Evolutionary conservation across 2,113 vertebrate species (phyloP).

Genomic region (Vulpes ferrilata): DNA sequence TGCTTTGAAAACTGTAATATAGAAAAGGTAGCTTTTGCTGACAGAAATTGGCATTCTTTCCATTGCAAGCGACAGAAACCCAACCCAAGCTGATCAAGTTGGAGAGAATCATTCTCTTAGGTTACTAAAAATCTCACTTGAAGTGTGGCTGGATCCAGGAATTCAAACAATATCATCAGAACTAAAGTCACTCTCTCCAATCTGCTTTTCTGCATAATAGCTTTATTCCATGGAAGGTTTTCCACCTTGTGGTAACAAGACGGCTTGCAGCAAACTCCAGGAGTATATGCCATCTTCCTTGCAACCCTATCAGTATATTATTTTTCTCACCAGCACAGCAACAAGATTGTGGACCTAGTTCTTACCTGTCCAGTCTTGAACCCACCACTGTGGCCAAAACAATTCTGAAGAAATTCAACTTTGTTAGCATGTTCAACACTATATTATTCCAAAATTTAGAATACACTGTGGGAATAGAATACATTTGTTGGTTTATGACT

Average conservation of each 20-base stretch:
- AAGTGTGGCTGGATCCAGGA: neutral
- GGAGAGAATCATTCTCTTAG: neutral
- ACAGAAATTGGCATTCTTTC: neutral
- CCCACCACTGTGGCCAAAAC: neutral
- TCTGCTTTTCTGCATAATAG: neutral
- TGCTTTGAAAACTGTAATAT: neutral
- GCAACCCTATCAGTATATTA: neutral
- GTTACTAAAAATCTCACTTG: neutral
- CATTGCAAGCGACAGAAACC: neutral
- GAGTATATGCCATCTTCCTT: neutral
- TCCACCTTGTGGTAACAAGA: neutral
- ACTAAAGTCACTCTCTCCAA: neutral
- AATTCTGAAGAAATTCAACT: neutral
- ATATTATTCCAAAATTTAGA: neutral
- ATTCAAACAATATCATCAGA: neutral
- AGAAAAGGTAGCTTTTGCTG: neutral
- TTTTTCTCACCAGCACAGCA: neutral
- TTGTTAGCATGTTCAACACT: neutral
- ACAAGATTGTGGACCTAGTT: neutral
- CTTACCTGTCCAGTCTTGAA: neutral
- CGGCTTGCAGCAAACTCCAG: neutral
- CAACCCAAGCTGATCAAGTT: neutral
- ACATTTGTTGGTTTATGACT: neutral
- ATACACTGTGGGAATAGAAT: neutral
- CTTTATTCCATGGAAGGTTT: neutral